These are phyloP conservation scores for Nesoenas mayeri DNA, from an alignment of 2,113 vertebrate genomes.

Conservation along the genomic window DNA sequence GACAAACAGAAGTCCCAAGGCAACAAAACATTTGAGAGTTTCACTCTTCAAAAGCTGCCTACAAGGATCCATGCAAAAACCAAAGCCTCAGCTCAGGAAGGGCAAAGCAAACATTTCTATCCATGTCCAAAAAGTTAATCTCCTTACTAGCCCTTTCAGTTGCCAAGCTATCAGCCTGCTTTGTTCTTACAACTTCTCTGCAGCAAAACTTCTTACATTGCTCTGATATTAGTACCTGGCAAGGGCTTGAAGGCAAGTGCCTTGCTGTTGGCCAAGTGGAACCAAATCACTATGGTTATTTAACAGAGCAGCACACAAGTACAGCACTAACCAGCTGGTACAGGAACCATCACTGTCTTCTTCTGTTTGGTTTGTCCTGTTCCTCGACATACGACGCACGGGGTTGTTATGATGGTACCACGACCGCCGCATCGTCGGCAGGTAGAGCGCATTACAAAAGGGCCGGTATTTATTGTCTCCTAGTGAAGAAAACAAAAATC, in stretches of 20 bases:
- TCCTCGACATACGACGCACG: slow-evolving; percentile 85
- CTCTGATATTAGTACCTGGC: rapidly evolving
- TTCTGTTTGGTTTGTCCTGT: slow-evolving; percentile 91
- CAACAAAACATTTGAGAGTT: neutral
- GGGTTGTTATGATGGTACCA: slow-evolving; percentile 84
- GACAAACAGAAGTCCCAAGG: neutral
- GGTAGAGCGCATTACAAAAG: slow-evolving; percentile 96
- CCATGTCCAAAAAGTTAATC: neutral
- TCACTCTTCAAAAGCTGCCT: neutral
- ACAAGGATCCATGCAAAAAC: neutral
- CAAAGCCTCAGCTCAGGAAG: neutral
- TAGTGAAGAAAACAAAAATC: slow-evolving; percentile 18
- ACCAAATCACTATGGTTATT: neutral
- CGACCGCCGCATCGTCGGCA: slow-evolving; percentile 90
- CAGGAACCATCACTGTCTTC: slow-evolving; percentile 89
- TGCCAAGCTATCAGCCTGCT: neutral
- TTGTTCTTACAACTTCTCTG: neutral
- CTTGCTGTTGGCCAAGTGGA: neutral
- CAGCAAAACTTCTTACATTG: rapidly evolving
- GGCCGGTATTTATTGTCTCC: slow-evolving; percentile 96
- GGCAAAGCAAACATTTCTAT: neutral
- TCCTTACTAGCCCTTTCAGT: neutral
- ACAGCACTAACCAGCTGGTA: slow-evolving; percentile 89
- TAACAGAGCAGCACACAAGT: neutral
- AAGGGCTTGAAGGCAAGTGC: neutral